Conservation (phyloP, 2,888 invertebrate genomes). For the Rhimphoctona megacephalus region DNA sequence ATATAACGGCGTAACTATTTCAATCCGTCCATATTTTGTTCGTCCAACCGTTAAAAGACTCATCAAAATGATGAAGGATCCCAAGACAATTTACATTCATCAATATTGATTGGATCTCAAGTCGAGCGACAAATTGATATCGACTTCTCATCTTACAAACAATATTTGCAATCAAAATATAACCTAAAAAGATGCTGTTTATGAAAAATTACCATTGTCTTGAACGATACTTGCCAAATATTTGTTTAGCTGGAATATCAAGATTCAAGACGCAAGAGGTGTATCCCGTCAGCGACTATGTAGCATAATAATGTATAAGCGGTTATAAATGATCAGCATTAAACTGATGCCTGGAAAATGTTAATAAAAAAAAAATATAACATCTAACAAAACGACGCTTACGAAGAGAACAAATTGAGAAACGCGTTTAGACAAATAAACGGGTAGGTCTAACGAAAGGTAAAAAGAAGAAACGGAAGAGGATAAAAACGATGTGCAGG, state of each 20-base stretch:
- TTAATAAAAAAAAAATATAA: not conserved
- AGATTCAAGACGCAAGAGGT: not conserved
- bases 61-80: not conserved
- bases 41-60: not conserved
- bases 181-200: not conserved
- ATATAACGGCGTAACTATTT: not conserved
- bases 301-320: not conserved
- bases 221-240: not conserved
- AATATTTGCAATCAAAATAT: not conserved
- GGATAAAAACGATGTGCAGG: slow-evolving; percentile 40
- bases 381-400: not conserved
- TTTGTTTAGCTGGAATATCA: not conserved
- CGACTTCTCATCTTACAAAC: not conserved
- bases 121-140: not conserved
- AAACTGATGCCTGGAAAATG: not conserved
- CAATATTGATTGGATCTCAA: not conserved
- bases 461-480: not conserved
- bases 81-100: not conserved
- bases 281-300: not conserved
- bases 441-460: slow-evolving; percentile 36
- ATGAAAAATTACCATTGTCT: not conserved
- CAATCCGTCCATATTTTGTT: not conserved
- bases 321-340: not conserved
- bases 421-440: slow-evolving; percentile 49
- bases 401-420: slow-evolving; percentile 31